Evolutionary conservation across 2,888 invertebrate species (phyloP).

Genomic region (Sphaerophoria rueppellii): DNA sequence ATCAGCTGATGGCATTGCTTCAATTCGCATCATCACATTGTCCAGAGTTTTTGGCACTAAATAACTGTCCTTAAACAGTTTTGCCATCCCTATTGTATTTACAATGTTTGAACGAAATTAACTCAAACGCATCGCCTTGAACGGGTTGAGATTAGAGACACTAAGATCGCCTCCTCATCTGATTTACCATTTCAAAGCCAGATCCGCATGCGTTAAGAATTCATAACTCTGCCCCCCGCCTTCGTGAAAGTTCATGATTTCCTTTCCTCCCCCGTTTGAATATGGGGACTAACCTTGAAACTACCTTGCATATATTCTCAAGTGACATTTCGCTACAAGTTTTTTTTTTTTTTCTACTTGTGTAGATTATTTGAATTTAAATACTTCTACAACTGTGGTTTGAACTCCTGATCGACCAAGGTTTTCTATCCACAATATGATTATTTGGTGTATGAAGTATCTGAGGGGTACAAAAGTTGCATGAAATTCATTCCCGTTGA

Average conservation of each 20-base stretch:
- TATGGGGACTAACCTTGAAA: conserved; percentile 9
- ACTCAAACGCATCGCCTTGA: neutral
- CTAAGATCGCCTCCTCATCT: neutral
- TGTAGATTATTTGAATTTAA: neutral
- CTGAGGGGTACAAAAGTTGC: too few relatives aligned
- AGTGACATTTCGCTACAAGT: too few relatives aligned
- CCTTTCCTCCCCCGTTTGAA: neutral
- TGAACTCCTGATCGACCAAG: neutral
- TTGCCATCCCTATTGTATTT: neutral
- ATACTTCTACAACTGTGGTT: conserved; percentile 5
- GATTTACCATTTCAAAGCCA: conserved; percentile 3
- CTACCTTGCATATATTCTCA: neutral
- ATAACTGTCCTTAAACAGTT: conserved; percentile 7
- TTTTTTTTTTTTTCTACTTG: neutral
- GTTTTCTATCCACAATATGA: conserved; percentile 4
- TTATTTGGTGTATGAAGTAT: conserved; percentile 1
- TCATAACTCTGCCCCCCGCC: too few relatives aligned
- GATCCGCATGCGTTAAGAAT: neutral
- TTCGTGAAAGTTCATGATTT: conserved; percentile 4
- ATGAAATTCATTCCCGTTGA: too few relatives aligned
- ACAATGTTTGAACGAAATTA: conserved; percentile 7
- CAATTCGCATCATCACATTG: neutral
- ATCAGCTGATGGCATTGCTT: neutral
- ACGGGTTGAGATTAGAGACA: neutral
- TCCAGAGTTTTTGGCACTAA: conserved; percentile 7